Conservation (phyloP, 2,888 invertebrate genomes). For the Tricholauxania praeusta region DNA sequence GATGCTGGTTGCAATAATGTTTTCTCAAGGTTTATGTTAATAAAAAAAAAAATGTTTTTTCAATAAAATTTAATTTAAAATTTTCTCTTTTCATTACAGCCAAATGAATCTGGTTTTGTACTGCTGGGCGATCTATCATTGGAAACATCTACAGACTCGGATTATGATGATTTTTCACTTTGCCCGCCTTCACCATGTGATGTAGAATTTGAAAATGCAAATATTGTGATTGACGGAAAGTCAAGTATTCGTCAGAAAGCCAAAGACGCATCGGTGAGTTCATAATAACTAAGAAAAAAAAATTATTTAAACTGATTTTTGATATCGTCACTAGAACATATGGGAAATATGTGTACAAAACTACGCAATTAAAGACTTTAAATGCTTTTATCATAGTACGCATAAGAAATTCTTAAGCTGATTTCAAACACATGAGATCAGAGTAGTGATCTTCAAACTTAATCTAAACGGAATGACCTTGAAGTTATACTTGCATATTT, state of each 20-base stretch:
- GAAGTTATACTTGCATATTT: no score
- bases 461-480: no score
- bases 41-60: no score
- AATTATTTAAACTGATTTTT: slow-evolving; percentile 6
- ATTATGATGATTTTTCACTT: slow-evolving; percentile 71
- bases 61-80: neutral
- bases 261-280: slow-evolving; percentile 66
- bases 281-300: slow-evolving; percentile 15
- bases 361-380: neutral
- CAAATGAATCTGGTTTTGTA: slow-evolving; percentile 75
- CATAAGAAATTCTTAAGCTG: no score
- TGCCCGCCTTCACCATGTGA: slow-evolving; percentile 84
- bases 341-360: slow-evolving; percentile 22
- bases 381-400: no score
- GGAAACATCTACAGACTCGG: slow-evolving; percentile 74
- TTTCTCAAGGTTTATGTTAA: neutral
- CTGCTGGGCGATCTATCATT: slow-evolving; percentile 72
- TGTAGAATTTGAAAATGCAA: slow-evolving; percentile 87
- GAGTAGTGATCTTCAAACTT: no score
- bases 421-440: no score
- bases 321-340: slow-evolving; percentile 35
- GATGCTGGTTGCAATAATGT: neutral
- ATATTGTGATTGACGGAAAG: slow-evolving; percentile 90
- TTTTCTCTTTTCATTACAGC: slow-evolving; percentile 67
- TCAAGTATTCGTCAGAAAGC: slow-evolving; percentile 80